Conservation (phyloP, 2,113 vertebrate species). For the Mixornis gularis region DNA sequence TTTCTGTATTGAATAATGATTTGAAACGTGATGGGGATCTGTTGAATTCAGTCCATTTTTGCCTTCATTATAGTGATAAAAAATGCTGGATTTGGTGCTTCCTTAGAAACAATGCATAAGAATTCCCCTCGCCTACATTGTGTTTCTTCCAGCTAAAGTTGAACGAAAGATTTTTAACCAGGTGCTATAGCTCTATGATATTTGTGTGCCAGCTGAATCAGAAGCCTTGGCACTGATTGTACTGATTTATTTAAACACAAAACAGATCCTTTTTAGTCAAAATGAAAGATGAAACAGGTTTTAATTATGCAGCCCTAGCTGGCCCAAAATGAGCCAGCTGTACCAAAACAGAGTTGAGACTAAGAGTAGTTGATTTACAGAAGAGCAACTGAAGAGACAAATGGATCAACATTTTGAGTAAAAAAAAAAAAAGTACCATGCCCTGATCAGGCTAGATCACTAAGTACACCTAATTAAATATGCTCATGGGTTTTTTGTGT, state of each 20-base stretch:
- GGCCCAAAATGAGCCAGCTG: neutral
- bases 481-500: neutral
- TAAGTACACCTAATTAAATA: neutral
- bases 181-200: neutral
- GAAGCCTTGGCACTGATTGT: neutral
- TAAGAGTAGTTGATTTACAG: neutral
- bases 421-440: neutral
- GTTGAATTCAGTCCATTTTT: neutral
- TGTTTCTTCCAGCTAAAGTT: neutral
- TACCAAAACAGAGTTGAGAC: neutral
- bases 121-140: accelerated
- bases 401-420: neutral
- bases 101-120: neutral
- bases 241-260: neutral
- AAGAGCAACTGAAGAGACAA: neutral
- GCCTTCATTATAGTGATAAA: neutral
- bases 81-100: neutral
- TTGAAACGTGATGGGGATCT: neutral
- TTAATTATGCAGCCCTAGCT: neutral
- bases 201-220: neutral
- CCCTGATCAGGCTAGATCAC: neutral
- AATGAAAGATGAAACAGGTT: neutral
- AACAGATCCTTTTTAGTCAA: neutral
- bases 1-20: neutral
- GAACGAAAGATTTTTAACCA: neutral